Percentiles rank a stretch among this genome's conserved stretches.
phyloP scores from a whole-genome alignment of 2,113 vertebrate genomes.

The Eretmochelys imbricata region DNA sequence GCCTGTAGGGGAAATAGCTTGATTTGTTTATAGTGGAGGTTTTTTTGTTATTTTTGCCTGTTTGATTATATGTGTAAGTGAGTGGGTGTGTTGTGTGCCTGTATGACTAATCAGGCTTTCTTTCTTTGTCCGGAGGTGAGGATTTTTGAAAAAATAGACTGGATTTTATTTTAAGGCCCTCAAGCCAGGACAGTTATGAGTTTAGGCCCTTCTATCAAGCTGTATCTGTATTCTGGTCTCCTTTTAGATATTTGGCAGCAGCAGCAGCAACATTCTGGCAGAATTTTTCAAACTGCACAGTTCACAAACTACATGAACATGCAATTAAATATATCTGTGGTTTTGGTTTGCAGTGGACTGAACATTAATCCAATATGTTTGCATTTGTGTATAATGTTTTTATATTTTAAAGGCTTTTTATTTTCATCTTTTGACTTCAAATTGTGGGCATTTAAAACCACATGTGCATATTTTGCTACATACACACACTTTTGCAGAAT shows the following conservation, averaged over 20 bases:
- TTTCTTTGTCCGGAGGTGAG: background rate
- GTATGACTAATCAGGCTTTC: constrained; percentile 30
- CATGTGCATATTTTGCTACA: background rate
- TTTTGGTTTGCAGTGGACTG: background rate
- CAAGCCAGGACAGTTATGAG: background rate
- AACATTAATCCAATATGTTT: background rate
- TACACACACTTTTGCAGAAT: background rate
- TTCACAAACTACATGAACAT: background rate
- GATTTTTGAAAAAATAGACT: constrained; percentile 12
- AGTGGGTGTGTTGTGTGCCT: background rate
- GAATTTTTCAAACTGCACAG: background rate
- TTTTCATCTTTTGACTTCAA: background rate
- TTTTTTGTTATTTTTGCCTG: constrained; percentile 2
- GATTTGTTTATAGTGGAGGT: background rate
- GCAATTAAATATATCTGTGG: background rate
- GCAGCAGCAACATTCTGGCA: no score
- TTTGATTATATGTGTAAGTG: constrained; percentile 15
- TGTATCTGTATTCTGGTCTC: background rate
- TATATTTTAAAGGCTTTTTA: background rate
- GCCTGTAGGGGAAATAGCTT: constrained; percentile 11
- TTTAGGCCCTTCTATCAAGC: background rate
- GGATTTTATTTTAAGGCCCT: constrained; percentile 13
- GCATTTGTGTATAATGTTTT: background rate
- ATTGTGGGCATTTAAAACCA: constrained; percentile 13
- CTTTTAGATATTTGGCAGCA: background rate